These are phyloP conservation scores for Mythimna pallens DNA, from an alignment of 2,888 invertebrate genomes.

Conservation along the genomic window DNA sequence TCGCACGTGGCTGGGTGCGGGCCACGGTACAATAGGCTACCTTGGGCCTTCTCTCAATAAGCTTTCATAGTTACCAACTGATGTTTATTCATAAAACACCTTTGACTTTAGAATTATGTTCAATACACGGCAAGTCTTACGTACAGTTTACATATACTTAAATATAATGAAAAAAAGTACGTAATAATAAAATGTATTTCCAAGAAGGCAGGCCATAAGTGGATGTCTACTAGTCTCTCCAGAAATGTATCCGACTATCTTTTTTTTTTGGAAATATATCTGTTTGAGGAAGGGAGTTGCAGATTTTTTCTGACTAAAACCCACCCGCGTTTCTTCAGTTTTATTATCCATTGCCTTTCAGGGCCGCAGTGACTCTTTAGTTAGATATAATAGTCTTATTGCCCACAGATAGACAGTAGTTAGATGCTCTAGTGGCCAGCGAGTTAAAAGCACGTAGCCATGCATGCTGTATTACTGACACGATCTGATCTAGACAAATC, in stretches of 20 bases:
- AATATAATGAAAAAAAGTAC: neutral
- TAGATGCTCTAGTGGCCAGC: constrained; percentile 4
- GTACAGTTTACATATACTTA: neutral
- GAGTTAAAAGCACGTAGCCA: constrained; percentile 27
- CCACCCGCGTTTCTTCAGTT: too few relatives aligned
- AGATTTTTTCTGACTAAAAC: too few relatives aligned
- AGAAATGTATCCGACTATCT: too few relatives aligned
- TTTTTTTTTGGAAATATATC: neutral
- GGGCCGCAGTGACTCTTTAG: neutral
- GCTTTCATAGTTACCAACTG: constrained; percentile 11
- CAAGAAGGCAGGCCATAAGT: neutral
- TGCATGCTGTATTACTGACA: constrained; percentile 45
- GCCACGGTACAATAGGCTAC: constrained; percentile 20
- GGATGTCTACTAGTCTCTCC: too few relatives aligned
- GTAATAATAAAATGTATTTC: neutral
- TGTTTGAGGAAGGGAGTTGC: too few relatives aligned
- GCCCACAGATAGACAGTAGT: neutral
- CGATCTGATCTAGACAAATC: constrained; percentile 64
- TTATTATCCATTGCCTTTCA: too few relatives aligned
- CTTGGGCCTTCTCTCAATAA: constrained; percentile 33
- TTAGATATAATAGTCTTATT: neutral
- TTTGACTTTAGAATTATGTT: neutral
- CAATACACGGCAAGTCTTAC: neutral
- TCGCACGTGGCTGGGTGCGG: constrained; percentile 67
- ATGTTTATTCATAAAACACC: neutral